Percentiles rank a stretch among this genome's conserved stretches.
These are phyloP conservation scores for Apaloderma vittatum DNA, from an alignment of 2,113 vertebrate genomes.

Conservation along the genomic window DNA sequence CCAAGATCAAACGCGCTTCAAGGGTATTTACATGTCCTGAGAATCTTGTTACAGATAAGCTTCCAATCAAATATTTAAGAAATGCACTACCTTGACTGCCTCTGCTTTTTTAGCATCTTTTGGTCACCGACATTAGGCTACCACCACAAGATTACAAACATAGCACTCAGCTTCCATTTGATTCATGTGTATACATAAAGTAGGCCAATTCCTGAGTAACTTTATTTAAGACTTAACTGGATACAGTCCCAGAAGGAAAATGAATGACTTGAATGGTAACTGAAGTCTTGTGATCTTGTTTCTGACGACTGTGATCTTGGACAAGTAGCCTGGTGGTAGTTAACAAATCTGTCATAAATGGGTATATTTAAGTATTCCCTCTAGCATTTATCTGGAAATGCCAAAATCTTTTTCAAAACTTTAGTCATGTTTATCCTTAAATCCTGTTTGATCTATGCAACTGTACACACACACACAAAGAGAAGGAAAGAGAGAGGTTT, in stretches of 20 bases:
- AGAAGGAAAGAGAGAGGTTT: background rate
- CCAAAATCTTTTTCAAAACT: background rate
- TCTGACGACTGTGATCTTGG: background rate
- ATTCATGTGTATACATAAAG: background rate
- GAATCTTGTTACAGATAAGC: background rate
- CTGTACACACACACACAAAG: background rate
- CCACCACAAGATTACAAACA: background rate
- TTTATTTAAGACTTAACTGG: background rate
- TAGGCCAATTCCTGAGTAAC: background rate
- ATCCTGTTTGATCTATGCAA: background rate
- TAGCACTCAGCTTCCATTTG: background rate
- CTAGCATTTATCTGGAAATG: background rate
- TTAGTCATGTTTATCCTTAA: background rate
- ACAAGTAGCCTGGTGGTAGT: background rate
- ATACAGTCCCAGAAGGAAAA: slow-evolving; percentile 3
- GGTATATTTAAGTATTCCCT: background rate
- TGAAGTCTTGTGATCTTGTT: background rate
- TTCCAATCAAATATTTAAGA: background rate
- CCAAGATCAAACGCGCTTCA: background rate
- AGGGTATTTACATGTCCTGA: background rate
- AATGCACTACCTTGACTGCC: background rate
- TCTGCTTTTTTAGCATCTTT: background rate
- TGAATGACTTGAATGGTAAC: background rate
- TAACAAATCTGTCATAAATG: background rate
- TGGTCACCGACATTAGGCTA: background rate